Evolutionary conservation across 2,797 vertebrate species (phyloP), one percentile per base, ranked within the genome.

Genomic region (Molossus alvarezi): DNA sequence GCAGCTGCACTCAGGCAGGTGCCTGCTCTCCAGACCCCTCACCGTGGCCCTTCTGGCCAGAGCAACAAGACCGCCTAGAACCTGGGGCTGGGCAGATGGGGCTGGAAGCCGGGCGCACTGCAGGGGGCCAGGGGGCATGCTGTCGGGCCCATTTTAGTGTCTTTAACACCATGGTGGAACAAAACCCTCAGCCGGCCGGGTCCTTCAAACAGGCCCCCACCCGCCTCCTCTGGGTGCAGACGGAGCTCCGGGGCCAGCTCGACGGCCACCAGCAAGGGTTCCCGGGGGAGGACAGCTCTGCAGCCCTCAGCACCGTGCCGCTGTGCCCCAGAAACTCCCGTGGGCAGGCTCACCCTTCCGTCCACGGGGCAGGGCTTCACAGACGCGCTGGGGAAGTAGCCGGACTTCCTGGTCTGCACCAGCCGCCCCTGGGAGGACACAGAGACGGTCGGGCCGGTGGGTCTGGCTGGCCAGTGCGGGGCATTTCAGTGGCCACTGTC

Each of bases 321-420:
- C 41, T 1, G 0, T 0, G 21, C 3, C 27, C 17, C 0, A 3
- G 87, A 58, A 18, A 51, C 75, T 37, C 41, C 90, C 1, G 0
- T 0, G 51, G 69, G 0, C 17, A 72, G 33, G 90, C 98, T 98
- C 96, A 99, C 99, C 99, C 99, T 99, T 6, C 99, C 99, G 33
- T 99, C 99, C 95, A 99, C 98, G 0, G 98, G 99, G 97, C 99
- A 99, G 27, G 99, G 99, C 96, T 99, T 99, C 51, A 99, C 99
- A 0, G 99, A 99, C 0, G 99, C 98, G 96, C 99, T 99, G 90
- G 99, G 99, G 80, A 99, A 99, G 97, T 99, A 99, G 58, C 99
- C 99, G 0, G 98, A 99, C 97, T 99, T 99, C 98, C 99, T 99
- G 0, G 99, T 99, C 96, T 99, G 99, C 27, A 99, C 97, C 90